Conservation (phyloP, 2,888 invertebrate species). For the Tipula unca region DNA sequence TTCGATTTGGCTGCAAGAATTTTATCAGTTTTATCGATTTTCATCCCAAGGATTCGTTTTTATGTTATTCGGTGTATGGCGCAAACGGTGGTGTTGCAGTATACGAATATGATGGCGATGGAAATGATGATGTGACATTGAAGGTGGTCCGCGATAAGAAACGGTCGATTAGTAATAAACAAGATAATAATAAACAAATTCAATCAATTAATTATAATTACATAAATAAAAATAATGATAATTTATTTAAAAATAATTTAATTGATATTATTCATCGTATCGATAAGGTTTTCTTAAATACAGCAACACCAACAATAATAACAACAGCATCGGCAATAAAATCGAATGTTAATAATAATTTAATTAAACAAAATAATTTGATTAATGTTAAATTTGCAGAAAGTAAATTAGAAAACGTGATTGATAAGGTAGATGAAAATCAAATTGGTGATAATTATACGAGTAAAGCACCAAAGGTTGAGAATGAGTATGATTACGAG, state of each 20-base stretch:
- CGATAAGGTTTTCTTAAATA: constrained; percentile 10
- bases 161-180: neutral
- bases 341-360: constrained; percentile 2
- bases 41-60: neutral
- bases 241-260: constrained; percentile 16
- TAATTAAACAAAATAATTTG: constrained; percentile 8
- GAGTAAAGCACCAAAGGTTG: neutral
- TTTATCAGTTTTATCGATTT: constrained; percentile 9
- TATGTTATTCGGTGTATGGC: neutral
- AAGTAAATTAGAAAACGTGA: neutral
- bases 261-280: constrained; percentile 14
- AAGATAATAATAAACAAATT: neutral
- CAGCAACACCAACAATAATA: neutral
- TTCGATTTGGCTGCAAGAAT: neutral
- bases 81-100: neutral
- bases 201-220: neutral
- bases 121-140: neutral
- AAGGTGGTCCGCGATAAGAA: no score
- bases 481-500: neutral
- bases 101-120: neutral
- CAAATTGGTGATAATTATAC: neutral
- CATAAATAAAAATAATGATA: neutral
- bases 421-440: neutral
- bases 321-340: neutral
- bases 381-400: neutral